Evolutionary conservation across 2,113 vertebrate genomes (phyloP).

Genomic region (Forbesichthys agassizii): DNA sequence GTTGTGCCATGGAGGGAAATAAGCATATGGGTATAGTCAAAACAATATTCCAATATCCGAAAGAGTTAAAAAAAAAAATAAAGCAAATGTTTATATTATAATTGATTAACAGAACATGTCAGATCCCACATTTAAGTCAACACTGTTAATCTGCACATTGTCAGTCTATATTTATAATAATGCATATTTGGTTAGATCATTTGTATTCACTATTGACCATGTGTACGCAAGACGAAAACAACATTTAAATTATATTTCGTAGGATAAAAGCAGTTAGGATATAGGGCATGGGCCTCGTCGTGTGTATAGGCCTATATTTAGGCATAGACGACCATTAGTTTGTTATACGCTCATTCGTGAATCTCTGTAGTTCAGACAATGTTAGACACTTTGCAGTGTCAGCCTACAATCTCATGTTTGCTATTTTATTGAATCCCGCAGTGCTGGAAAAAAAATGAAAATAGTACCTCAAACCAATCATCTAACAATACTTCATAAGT

Average conservation of each 20-base stretch:
- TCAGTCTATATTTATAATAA: slow-evolving; percentile 37
- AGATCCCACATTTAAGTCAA: slow-evolving; percentile 78
- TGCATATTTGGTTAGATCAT: slow-evolving; percentile 83
- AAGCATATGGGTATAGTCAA: no score
- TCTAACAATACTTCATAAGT: slow-evolving; percentile 36
- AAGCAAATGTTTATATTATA: slow-evolving; percentile 80
- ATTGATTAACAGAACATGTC: slow-evolving; percentile 79
- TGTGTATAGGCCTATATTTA: background rate
- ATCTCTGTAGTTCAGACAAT: slow-evolving; percentile 8
- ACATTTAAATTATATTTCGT: slow-evolving; percentile 22
- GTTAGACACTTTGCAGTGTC: background rate
- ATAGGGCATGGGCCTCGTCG: background rate
- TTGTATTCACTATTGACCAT: slow-evolving; percentile 85
- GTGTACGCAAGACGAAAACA: slow-evolving; percentile 64
- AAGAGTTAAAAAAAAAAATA: slow-evolving; percentile 1
- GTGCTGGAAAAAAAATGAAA: background rate
- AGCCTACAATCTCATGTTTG: background rate
- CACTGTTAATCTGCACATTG: slow-evolving; percentile 70
- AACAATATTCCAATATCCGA: no score
- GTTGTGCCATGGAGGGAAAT: no score
- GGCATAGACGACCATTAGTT: slow-evolving; percentile 3
- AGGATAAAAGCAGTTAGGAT: background rate
- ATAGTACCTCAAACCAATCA: slow-evolving; percentile 7
- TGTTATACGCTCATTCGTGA: slow-evolving; percentile 15
- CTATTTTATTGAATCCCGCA: background rate